Percentiles rank a stretch among this genome's conserved stretches.
Conservation (phyloP, 2,888 invertebrate species). For the Neoaliturus tenellus region DNA sequence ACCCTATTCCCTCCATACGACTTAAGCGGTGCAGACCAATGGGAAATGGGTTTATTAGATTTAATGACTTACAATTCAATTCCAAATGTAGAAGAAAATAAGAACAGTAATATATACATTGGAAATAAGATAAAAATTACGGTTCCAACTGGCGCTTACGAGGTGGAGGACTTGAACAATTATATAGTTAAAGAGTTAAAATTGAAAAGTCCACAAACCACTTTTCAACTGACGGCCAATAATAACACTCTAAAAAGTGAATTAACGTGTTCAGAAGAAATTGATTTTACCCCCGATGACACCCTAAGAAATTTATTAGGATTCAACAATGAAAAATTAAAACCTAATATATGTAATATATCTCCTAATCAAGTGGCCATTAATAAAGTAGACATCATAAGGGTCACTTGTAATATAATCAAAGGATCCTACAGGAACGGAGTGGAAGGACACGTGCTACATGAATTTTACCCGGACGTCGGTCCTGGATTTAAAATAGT, state of each 20-base stretch:
- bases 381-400: constrained; percentile 13
- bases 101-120: constrained; percentile 15
- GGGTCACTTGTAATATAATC: constrained; percentile 24
- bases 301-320: background rate
- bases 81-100: constrained; percentile 36
- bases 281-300: background rate
- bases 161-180: constrained; percentile 12
- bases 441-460: constrained; percentile 17
- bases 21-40: background rate
- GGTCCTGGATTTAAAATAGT: constrained; percentile 28
- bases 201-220: background rate
- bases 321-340: background rate
- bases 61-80: constrained; percentile 46
- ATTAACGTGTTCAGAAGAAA: background rate
- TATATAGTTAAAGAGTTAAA: background rate
- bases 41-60: constrained; percentile 46
- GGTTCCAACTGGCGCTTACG: constrained; percentile 15
- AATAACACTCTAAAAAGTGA: constrained; percentile 39
- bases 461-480: constrained; percentile 12
- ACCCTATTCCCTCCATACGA: constrained; percentile 21
- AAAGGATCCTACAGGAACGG: constrained; percentile 17
- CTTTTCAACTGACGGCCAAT: background rate
- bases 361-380: constrained; percentile 21
- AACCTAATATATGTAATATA: background rate
- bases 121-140: background rate